These are phyloP conservation scores for Tursiops truncatus DNA, from an alignment of 2,113 vertebrate species.

Conservation along the genomic window DNA sequence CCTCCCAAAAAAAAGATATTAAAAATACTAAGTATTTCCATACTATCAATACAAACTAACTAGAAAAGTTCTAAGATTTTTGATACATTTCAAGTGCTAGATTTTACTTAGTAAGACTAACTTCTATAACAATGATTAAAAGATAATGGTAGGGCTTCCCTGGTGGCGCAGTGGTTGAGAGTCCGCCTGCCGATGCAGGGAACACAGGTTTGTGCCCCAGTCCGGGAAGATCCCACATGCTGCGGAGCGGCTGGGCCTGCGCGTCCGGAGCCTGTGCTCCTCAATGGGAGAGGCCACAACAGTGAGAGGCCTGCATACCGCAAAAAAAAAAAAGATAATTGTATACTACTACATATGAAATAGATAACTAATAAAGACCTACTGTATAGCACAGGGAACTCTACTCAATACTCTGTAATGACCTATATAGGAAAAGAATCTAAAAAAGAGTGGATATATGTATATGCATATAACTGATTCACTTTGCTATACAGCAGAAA, in stretches of 20 bases:
- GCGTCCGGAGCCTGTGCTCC: too few relatives aligned
- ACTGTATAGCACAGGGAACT: neutral
- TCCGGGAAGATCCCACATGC: too few relatives aligned
- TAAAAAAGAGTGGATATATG: neutral
- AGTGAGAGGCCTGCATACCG: too few relatives aligned
- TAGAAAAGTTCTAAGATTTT: conserved; percentile 35
- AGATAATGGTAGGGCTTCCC: neutral
- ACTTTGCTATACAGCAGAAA: neutral
- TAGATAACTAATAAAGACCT: neutral
- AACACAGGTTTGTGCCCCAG: too few relatives aligned
- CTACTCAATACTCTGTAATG: neutral
- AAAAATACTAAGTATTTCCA: neutral
- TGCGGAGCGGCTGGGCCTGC: too few relatives aligned
- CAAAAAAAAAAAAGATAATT: neutral
- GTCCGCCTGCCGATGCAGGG: too few relatives aligned
- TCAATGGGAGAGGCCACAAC: too few relatives aligned
- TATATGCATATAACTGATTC: neutral
- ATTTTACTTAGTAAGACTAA: conserved; percentile 47
- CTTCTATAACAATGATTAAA: conserved; percentile 25
- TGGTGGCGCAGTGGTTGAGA: too few relatives aligned
- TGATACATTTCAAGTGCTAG: neutral
- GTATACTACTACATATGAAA: neutral
- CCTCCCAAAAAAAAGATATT: neutral
- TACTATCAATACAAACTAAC: conserved; percentile 11
- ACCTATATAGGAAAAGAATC: neutral